Percentiles rank a stretch among this genome's conserved stretches.
Evolutionary conservation across 2,797 vertebrate species (phyloP).

Genomic region (Scleropages formosus): DNA sequence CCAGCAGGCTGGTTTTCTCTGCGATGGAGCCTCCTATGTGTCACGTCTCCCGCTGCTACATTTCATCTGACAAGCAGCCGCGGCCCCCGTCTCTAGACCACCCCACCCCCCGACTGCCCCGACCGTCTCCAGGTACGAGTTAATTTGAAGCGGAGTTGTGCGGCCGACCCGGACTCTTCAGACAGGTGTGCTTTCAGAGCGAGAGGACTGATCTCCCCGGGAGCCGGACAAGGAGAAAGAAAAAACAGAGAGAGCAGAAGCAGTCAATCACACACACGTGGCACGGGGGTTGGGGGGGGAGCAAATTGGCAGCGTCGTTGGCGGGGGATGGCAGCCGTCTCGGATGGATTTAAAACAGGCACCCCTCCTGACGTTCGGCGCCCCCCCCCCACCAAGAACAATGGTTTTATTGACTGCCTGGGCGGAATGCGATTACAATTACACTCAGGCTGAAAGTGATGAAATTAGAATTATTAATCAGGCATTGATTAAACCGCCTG

Average conservation of each 20-base stretch:
- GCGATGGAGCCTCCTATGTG: conserved; percentile 36
- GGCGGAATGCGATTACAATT: conserved; percentile 44
- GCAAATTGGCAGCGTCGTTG: conserved; percentile 42
- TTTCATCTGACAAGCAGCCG: conserved; percentile 44
- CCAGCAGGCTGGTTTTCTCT: conserved; percentile 22
- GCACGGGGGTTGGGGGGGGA: conserved; percentile 36
- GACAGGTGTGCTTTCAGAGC: conserved; percentile 50
- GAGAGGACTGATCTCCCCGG: conserved; percentile 40
- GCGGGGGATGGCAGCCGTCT: conserved; percentile 41
- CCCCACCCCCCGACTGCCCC: conserved; percentile 37
- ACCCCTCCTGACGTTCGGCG: conserved; percentile 28
- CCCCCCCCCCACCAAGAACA: conserved; percentile 40
- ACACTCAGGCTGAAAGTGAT: conserved; percentile 43
- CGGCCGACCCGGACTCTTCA: not conserved
- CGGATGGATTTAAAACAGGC: conserved; percentile 36
- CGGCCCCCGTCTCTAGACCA: conserved; percentile 14
- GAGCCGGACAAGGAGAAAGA: conserved; percentile 40
- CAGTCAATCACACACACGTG: conserved; percentile 51
- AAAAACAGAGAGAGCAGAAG: conserved; percentile 31
- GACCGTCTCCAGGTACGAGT: conserved; percentile 37
- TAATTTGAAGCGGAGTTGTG: conserved; percentile 13
- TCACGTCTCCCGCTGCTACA: conserved; percentile 42
- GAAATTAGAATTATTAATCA: conserved; percentile 52
- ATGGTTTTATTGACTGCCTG: conserved; percentile 47
- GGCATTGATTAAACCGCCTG: conserved; percentile 45